These are phyloP conservation scores for Pelecanus crispus DNA, from an alignment of 2,113 vertebrate species.

Conservation along the genomic window DNA sequence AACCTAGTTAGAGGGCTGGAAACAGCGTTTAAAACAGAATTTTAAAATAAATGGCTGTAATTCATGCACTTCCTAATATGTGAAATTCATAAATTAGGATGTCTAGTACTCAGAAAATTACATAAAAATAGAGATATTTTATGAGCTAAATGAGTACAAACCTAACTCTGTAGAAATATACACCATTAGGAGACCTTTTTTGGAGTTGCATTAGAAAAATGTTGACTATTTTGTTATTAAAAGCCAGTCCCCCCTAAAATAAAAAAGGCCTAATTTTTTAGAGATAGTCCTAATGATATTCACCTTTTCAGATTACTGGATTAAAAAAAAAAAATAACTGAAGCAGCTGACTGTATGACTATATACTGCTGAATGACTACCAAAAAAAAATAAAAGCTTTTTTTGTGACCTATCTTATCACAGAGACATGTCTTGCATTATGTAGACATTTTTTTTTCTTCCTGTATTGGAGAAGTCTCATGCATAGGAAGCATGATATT, in stretches of 20 bases:
- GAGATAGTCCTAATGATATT: neutral
- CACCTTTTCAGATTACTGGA: neutral
- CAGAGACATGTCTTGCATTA: neutral
- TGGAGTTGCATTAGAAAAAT: neutral
- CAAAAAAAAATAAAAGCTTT: neutral
- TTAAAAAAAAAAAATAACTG: neutral
- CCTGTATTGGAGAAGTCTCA: neutral
- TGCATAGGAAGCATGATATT: neutral
- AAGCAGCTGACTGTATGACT: neutral
- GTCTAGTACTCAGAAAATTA: neutral
- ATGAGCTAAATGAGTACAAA: neutral
- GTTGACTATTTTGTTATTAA: neutral
- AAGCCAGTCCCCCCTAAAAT: neutral
- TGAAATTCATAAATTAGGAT: neutral
- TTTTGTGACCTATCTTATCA: neutral
- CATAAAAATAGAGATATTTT: neutral
- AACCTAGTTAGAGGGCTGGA: neutral
- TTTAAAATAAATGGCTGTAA: constrained; percentile 1
- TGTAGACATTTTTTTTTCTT: neutral
- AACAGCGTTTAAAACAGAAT: neutral
- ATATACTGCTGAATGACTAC: neutral
- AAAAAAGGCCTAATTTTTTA: neutral
- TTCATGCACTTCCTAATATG: neutral
- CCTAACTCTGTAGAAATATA: neutral
- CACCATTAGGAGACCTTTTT: neutral